phyloP scores from a whole-genome alignment of 2,797 vertebrate genomes.

The Morelia viridis region DNA sequence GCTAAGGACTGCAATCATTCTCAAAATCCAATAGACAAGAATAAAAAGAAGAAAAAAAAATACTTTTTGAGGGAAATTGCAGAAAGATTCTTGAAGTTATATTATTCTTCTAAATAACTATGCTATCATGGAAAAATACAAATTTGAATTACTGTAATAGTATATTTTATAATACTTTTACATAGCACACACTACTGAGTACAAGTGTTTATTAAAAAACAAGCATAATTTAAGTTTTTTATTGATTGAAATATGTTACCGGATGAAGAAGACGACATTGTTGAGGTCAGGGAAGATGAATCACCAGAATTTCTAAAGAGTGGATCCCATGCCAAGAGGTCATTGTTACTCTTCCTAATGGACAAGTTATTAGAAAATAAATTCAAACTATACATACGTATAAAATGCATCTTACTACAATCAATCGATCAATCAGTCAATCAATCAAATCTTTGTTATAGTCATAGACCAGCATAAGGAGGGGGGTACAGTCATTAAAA shows the following conservation, averaged over 20 bases:
- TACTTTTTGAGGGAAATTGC: neutral
- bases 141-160: neutral
- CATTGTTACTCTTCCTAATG: conserved; percentile 83
- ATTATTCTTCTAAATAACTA: neutral
- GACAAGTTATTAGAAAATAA: conserved; percentile 44
- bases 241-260: conserved; percentile 72
- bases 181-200: neutral
- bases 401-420: neutral
- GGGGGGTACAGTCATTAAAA: neutral
- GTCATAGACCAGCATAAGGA: neutral
- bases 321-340: conserved; percentile 92
- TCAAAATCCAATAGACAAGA: neutral
- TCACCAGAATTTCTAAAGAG: conserved; percentile 81
- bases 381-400: conserved; percentile 20
- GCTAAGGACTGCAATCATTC: neutral
- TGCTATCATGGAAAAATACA: neutral
- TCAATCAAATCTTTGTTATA: neutral
- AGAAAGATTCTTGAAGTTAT: neutral
- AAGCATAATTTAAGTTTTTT: neutral
- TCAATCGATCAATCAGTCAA: neutral
- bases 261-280: conserved; percentile 78
- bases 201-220: neutral
- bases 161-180: neutral
- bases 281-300: conserved; percentile 77
- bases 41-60: neutral